Evolutionary conservation across 92 coral and sea anemone species (phyloP).

Genomic region (Nematostella vectensis): DNA sequence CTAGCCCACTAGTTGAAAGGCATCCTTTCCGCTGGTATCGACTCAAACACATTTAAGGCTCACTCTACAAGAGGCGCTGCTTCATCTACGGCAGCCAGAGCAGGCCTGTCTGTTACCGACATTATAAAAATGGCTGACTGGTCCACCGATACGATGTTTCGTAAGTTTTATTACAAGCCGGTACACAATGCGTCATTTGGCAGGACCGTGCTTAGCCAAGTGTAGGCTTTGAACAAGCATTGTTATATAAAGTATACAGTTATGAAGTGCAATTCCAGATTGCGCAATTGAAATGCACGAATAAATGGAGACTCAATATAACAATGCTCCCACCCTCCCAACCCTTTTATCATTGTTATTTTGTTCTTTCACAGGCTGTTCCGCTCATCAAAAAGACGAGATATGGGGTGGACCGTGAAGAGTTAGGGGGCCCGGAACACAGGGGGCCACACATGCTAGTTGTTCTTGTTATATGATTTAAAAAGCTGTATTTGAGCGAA

Average conservation of each 20-base stretch:
- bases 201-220: conserved; percentile 21
- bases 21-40: conserved; percentile 1
- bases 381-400: neutral
- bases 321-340: conserved; percentile 1
- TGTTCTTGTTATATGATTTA: too few relatives aligned
- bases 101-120: conserved; percentile 19
- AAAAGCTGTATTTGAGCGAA: neutral
- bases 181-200: conserved; percentile 27
- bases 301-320: neutral
- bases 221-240: conserved; percentile 37
- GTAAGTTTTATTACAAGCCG: conserved; percentile 29
- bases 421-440: neutral
- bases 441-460: neutral
- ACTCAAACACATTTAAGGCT: conserved; percentile 24
- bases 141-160: conserved; percentile 29
- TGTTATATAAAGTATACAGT: conserved; percentile 33
- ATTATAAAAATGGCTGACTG: conserved; percentile 32
- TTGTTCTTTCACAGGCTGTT: neutral
- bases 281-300: conserved; percentile 10
- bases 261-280: conserved; percentile 53
- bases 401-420: neutral
- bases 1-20: conserved; percentile 12
- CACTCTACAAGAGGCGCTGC: conserved; percentile 44
- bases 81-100: conserved; percentile 22
- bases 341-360: neutral